Evolutionary conservation across 2,797 vertebrate species (phyloP).

Genomic region (Pteronotus mesoamericanus): DNA sequence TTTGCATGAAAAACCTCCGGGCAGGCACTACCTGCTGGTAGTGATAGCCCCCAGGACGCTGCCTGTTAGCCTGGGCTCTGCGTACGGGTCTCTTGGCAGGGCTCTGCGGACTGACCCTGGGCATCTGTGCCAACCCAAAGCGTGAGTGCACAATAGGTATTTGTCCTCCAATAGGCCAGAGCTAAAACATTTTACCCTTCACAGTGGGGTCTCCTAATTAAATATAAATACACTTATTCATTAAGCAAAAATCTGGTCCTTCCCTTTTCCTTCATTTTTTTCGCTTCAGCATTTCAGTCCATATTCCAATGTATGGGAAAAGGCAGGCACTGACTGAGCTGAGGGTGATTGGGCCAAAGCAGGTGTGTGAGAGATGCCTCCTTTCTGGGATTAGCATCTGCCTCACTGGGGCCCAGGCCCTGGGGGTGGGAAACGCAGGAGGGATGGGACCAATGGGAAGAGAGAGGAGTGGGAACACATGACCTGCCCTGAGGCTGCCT

Average conservation of each 20-base stretch:
- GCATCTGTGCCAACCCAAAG: slow-evolving; percentile 43
- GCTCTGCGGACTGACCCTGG: slow-evolving; percentile 41
- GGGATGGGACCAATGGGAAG: not conserved
- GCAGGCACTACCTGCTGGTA: not conserved
- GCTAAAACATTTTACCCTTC: slow-evolving; percentile 36
- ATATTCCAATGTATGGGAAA: slow-evolving; percentile 72
- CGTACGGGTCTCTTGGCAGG: not conserved
- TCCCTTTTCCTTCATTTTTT: slow-evolving; percentile 49
- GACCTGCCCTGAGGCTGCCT: slow-evolving; percentile 63
- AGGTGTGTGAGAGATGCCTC: slow-evolving; percentile 73
- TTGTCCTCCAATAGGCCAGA: slow-evolving; percentile 55
- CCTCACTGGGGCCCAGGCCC: slow-evolving; percentile 68
- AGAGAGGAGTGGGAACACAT: slow-evolving; percentile 28
- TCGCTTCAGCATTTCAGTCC: slow-evolving; percentile 41
- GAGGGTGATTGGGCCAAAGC: slow-evolving; percentile 68
- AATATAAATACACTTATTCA: slow-evolving; percentile 65
- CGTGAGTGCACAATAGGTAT: not conserved
- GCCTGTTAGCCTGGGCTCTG: not conserved
- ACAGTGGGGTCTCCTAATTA: slow-evolving; percentile 67
- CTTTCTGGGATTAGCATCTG: slow-evolving; percentile 76
- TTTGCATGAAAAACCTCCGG: not conserved
- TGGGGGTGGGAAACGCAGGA: not conserved
- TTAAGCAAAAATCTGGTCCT: slow-evolving; percentile 71
- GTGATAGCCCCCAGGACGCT: no score
- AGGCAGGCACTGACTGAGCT: slow-evolving; percentile 71